Evolutionary conservation across 2,888 invertebrate genomes (phyloP).

Genomic region (Fragum whitleyi): DNA sequence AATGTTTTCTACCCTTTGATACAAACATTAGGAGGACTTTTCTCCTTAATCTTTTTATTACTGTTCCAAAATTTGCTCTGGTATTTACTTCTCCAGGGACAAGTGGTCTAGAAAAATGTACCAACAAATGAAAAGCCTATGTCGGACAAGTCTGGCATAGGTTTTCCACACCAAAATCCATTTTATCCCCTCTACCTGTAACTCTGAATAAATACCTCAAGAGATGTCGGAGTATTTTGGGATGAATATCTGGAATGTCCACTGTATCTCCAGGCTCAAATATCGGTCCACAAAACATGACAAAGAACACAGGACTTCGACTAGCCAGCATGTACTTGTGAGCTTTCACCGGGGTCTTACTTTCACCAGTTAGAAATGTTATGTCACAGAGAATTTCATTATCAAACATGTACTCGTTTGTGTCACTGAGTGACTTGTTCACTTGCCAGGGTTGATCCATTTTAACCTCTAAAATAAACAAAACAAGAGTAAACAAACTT

Average conservation of each 20-base stretch:
- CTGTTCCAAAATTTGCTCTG: no score
- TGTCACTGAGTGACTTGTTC: slow-evolving; percentile 21
- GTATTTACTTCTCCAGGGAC: no score
- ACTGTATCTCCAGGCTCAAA: slow-evolving; percentile 18
- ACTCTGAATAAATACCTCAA: background rate
- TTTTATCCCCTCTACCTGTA: no score
- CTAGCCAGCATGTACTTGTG: slow-evolving; percentile 50
- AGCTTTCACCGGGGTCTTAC: slow-evolving; percentile 22
- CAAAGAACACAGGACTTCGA: slow-evolving; percentile 40
- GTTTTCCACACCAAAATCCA: no score
- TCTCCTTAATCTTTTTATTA: no score
- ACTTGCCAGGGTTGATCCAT: slow-evolving; percentile 26
- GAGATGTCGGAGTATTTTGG: background rate
- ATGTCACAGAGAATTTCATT: slow-evolving; percentile 46
- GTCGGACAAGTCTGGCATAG: no score
- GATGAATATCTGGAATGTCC: slow-evolving; percentile 8
- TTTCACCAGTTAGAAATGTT: slow-evolving; percentile 36
- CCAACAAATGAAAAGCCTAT: no score
- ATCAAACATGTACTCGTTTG: slow-evolving; percentile 36
- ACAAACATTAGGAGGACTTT: no score
- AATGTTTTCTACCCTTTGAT: no score
- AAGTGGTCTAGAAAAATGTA: no score
- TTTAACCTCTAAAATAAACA: slow-evolving; percentile 31
- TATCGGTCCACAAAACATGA: slow-evolving; percentile 44
- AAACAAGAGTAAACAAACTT: no score